A percentile compares a stretch with the other conserved stretches of the same genome.
These are phyloP conservation scores for Phalanger gymnotis DNA, from an alignment of 2,797 vertebrate genomes.

Conservation along the genomic window DNA sequence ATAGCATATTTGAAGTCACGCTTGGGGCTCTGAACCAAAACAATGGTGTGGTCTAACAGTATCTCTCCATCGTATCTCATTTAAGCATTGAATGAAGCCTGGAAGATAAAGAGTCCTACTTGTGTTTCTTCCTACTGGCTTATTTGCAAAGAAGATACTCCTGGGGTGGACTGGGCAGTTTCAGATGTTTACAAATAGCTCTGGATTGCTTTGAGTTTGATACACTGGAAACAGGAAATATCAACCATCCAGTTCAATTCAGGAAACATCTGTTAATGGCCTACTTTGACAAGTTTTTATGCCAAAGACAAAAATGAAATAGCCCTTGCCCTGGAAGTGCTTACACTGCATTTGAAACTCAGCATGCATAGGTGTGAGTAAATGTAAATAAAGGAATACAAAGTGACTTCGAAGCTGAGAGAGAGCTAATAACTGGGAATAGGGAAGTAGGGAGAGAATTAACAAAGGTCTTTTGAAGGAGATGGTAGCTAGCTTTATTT, in stretches of 20 bases:
- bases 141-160: background rate
- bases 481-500: background rate
- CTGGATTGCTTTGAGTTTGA: background rate
- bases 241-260: background rate
- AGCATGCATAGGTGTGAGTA: background rate
- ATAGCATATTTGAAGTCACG: constrained; percentile 75
- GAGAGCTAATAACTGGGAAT: background rate
- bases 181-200: background rate
- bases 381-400: background rate
- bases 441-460: background rate
- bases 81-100: background rate
- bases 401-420: background rate
- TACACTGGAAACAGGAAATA: background rate
- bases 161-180: background rate
- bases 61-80: background rate
- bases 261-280: background rate
- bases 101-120: background rate
- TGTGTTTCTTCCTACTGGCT: background rate
- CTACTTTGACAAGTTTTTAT: background rate
- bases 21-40: constrained; percentile 62
- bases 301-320: background rate
- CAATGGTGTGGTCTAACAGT: background rate
- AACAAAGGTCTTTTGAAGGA: background rate
- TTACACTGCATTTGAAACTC: background rate
- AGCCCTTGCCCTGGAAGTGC: background rate